Base-by-base conservation (phyloP, 2,797 vertebrate species). In the Varecia variegata region DNA sequence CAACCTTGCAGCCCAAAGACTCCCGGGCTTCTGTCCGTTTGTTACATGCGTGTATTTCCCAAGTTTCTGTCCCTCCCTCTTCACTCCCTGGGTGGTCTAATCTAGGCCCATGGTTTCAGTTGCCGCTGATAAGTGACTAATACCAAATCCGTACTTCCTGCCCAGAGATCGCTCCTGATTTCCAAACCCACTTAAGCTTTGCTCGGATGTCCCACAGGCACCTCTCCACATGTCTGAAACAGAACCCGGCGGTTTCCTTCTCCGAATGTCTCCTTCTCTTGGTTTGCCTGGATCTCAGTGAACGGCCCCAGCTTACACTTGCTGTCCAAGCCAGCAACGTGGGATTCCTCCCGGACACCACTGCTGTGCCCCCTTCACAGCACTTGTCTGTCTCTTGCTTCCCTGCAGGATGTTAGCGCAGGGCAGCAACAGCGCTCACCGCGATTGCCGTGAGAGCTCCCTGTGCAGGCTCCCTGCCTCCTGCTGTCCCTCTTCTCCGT, bases 1-100 rank as follows among this genome's bases (percentile, higher is more conserved):
- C 4, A 68, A 83, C 25, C 13, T 76, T 52, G 47, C 12, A 45
- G 11, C 25, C 32, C 8, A 18, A 50, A 86, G 32, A 20, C 27
- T 47, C 43, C 54, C 23, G 54, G 25, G n/a, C 20, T 9, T 23
- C 60, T 67, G 50, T 4, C 14, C 38, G 9, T 32, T 67, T 68
- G 54, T 35, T 56, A 70, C 56, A 40, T 38, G 10, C 27, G 10
- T 58, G 2, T n/a, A 13, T 45, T 92, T 80, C n/a, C 60, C 45
- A 70, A 58, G 58, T 23, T 95, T 92, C 43, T 56, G 23, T 79
- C 50, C 23, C 20, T 79, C 50, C 23, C 20, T 90, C 94, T 15
- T 89, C n/a, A 77, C 3, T 62, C 40, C 25, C 60, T 25, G 10
- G 8, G 23, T 60, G 17, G 60, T 35, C 11, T 38, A 21, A 92